phyloP scores from a whole-genome alignment of 2,797 vertebrate species.

The Synaphobranchus kaupii region DNA sequence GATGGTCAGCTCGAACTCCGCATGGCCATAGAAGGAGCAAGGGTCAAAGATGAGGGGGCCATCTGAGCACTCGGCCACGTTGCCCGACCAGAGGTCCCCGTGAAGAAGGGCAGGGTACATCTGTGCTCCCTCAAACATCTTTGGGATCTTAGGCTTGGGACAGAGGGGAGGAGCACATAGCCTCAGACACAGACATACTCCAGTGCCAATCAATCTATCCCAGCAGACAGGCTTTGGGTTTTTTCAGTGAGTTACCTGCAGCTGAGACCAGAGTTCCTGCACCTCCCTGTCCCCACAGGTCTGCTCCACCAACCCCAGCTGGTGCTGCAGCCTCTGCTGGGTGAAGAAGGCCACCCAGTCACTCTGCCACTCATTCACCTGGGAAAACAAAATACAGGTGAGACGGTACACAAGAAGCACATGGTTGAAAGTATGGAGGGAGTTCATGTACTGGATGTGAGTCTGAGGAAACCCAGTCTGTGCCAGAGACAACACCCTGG shows the following conservation, averaged over 20 bases:
- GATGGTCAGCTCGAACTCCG: conserved; percentile 90
- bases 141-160: conserved; percentile 85
- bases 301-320: conserved; percentile 84
- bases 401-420: background rate
- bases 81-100: conserved; percentile 93
- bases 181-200: background rate
- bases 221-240: background rate
- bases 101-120: conserved; percentile 85
- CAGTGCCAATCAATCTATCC: background rate
- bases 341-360: conserved; percentile 90
- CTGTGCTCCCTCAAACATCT: conserved; percentile 74
- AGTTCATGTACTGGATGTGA: background rate
- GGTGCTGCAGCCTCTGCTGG: conserved; percentile 82
- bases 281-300: conserved; percentile 86
- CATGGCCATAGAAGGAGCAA: conserved; percentile 90
- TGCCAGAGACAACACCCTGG: background rate
- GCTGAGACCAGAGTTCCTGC: conserved; percentile 84
- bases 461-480: background rate
- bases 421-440: no score
- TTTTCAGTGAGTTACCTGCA: conserved; percentile 77
- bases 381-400: background rate
- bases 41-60: conserved; percentile 91
- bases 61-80: conserved; percentile 81
- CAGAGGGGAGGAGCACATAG: conserved; percentile 29
- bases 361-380: conserved; percentile 91